Conservation (phyloP, 2,888 invertebrate species). For the Ernsta delagoae region DNA sequence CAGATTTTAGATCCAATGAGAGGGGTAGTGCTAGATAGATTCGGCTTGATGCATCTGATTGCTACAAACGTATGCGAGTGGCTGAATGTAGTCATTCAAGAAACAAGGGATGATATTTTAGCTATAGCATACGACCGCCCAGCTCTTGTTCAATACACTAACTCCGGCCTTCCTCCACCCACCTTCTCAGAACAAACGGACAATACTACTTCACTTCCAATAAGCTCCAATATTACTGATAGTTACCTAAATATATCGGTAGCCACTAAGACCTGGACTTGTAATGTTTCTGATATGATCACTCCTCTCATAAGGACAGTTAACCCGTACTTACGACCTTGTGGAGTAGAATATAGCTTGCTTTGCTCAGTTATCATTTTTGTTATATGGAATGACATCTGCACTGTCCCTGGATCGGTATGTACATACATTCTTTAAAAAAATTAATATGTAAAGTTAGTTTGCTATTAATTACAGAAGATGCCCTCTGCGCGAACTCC, state of each 20-base stretch:
- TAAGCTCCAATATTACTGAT: constrained; percentile 2
- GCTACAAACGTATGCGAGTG: constrained; percentile 97
- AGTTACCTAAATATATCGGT: constrained; percentile 50
- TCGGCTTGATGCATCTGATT: constrained; percentile 97
- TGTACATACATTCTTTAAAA: constrained; percentile 42
- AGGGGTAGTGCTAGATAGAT: constrained; percentile 85
- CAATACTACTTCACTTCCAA: constrained; percentile 52
- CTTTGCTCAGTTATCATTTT: constrained; percentile 91
- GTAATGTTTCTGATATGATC: constrained; percentile 82
- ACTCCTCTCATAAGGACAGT: constrained; percentile 86
- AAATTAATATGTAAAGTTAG: too few species aligned
- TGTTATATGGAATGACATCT: constrained; percentile 92
- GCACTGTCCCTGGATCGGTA: constrained; percentile 81
- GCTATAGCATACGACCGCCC: constrained; percentile 69
- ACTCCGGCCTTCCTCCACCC: constrained; percentile 52
- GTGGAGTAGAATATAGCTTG: constrained; percentile 93
- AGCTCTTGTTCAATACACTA: constrained; percentile 64
- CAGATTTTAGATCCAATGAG: constrained; percentile 63
- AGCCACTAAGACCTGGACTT: constrained; percentile 61
- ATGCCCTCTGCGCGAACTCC: too few species aligned
- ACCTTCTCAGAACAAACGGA: constrained; percentile 52
- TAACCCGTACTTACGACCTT: constrained; percentile 92
- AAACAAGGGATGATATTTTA: constrained; percentile 92
- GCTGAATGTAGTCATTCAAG: constrained; percentile 94
- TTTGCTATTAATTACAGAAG: too few species aligned